Evolutionary conservation across 2,888 invertebrate species (phyloP).

Genomic region (Metacarcinus magister): DNA sequence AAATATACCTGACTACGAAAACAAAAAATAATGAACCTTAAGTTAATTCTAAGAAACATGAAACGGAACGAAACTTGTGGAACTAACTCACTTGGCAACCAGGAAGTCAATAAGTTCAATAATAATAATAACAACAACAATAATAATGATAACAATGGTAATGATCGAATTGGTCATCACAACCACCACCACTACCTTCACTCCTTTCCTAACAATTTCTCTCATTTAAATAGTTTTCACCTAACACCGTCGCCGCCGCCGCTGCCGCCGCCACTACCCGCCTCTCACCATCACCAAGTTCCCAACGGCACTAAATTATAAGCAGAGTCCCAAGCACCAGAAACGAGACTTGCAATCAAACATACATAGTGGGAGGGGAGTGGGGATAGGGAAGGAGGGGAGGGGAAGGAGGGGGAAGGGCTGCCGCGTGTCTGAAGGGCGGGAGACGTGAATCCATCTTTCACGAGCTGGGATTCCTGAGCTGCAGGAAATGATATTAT

Average conservation of each 20-base stretch:
- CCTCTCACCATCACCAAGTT: background rate
- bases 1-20: no score
- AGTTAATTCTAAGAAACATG: no score
- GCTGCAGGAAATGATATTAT: background rate
- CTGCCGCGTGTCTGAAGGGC: background rate
- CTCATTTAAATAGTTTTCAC: background rate
- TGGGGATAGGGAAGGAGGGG: no score
- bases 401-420: background rate
- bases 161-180: no score
- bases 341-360: background rate
- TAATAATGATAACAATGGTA: background rate
- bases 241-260: background rate
- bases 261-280: background rate
- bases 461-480: background rate
- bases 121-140: background rate
- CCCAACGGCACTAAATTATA: background rate
- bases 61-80: no score
- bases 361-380: background rate
- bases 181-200: background rate
- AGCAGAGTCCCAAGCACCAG: background rate
- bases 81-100: no score
- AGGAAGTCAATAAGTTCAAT: no score
- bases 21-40: no score
- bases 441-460: background rate
- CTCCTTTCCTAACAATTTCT: background rate